phyloP scores from a whole-genome alignment of 2,113 vertebrate genomes.

The Cheilinus undulatus region DNA sequence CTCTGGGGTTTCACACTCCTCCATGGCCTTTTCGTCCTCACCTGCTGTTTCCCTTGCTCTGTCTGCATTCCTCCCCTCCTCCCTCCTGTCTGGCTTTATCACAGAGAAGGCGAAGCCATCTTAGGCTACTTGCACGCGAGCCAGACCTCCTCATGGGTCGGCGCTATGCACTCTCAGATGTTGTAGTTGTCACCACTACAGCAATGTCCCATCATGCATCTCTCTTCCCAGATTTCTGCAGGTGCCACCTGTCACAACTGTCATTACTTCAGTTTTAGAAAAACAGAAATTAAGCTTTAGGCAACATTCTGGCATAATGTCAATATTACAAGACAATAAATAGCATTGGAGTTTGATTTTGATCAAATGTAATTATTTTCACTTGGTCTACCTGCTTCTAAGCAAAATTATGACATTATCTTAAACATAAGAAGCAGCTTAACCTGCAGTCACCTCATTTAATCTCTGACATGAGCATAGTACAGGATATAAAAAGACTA shows the following conservation, averaged over 20 bases:
- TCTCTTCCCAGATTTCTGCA: slow-evolving; percentile 25
- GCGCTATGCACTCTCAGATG: slow-evolving; percentile 21
- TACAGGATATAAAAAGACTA: not conserved
- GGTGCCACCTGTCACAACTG: not conserved
- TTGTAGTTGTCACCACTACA: slow-evolving; percentile 21
- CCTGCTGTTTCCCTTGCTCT: slow-evolving; percentile 51
- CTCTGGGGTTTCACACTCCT: slow-evolving; percentile 66
- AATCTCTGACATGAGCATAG: not conserved
- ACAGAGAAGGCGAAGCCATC: slow-evolving; percentile 52
- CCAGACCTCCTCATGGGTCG: slow-evolving; percentile 47
- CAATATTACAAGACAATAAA: not conserved
- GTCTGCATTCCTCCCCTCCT: slow-evolving; percentile 38
- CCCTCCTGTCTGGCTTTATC: slow-evolving; percentile 63
- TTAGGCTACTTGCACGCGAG: slow-evolving; percentile 59
- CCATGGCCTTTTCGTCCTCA: slow-evolving; percentile 59
- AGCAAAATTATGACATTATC: not conserved
- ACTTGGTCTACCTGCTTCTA: not conserved
- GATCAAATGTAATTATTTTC: not conserved
- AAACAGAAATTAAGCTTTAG: not conserved
- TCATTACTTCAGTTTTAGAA: slow-evolving; percentile 1
- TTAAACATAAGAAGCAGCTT: too few relatives aligned
- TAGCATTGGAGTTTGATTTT: not conserved
- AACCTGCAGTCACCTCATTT: too few relatives aligned
- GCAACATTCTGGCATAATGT: not conserved
- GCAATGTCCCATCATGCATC: slow-evolving; percentile 36